These are phyloP conservation scores for Tragelaphus strepsiceros DNA, from an alignment of 2,113 vertebrate species.

Conservation along the genomic window DNA sequence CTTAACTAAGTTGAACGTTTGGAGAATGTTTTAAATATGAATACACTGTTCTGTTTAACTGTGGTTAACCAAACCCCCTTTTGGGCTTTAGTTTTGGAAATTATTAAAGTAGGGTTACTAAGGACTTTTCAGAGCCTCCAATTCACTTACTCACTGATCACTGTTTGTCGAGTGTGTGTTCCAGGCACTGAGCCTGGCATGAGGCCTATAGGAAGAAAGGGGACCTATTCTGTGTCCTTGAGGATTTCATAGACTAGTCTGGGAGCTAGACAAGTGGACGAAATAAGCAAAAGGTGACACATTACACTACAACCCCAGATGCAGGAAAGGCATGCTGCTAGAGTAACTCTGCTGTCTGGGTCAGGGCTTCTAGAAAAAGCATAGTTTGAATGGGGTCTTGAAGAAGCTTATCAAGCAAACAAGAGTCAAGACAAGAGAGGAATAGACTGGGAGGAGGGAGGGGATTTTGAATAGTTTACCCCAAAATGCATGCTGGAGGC, in stretches of 20 bases:
- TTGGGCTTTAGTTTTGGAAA: background rate
- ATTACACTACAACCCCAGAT: no score
- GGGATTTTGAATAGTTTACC: background rate
- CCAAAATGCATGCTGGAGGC: background rate
- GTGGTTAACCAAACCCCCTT: background rate
- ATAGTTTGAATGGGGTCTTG: background rate
- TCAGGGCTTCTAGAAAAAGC: background rate
- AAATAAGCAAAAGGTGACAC: background rate
- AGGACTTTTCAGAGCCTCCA: background rate
- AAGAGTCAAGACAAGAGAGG: background rate
- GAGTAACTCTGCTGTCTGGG: background rate
- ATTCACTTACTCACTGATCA: background rate
- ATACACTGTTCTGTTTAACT: background rate
- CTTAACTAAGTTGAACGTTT: background rate
- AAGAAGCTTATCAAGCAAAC: background rate
- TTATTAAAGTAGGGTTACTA: background rate
- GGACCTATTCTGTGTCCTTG: background rate
- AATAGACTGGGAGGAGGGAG: background rate
- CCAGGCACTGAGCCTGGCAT: background rate
- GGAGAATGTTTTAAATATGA: conserved; percentile 8
- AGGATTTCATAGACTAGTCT: background rate
- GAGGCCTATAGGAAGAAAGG: background rate
- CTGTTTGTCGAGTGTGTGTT: background rate
- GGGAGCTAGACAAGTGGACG: background rate
- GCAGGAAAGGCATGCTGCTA: background rate